Percentiles rank a stretch among this genome's conserved stretches.
phyloP scores from a whole-genome alignment of 2,888 invertebrate species.

The Linhomoeus sp. region DNA sequence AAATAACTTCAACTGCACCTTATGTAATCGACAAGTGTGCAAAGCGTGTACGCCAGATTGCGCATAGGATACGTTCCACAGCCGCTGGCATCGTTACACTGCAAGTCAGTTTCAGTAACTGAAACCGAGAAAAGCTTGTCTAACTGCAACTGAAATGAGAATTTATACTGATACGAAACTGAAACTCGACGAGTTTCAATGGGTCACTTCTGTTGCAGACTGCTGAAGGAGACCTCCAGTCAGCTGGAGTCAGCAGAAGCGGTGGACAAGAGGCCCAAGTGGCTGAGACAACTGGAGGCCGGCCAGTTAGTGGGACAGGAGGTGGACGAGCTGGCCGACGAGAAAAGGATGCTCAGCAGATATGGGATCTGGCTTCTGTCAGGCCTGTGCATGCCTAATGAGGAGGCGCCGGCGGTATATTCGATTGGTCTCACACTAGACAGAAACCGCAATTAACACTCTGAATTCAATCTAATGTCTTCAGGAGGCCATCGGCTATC shows the following conservation, averaged over 20 bases:
- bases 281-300: constrained; percentile 26
- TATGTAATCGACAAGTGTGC: too few relatives aligned
- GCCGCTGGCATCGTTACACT: too few relatives aligned
- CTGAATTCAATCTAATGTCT: neutral
- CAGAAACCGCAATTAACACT: too few relatives aligned
- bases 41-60: too few relatives aligned
- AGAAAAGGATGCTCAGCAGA: constrained; percentile 65
- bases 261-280: constrained; percentile 17
- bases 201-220: too few relatives aligned
- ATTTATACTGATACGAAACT: too few relatives aligned
- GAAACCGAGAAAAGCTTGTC: too few relatives aligned
- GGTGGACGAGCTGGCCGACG: constrained; percentile 44
- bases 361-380: constrained; percentile 95
- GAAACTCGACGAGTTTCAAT: too few relatives aligned
- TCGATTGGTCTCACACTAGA: neutral
- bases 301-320: constrained; percentile 11
- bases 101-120: too few relatives aligned
- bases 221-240: constrained; percentile 46
- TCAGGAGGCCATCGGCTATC: constrained; percentile 50
- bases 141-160: too few relatives aligned
- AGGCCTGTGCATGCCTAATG: constrained; percentile 47
- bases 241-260: constrained; percentile 11
- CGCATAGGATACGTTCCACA: too few relatives aligned
- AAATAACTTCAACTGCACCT: too few relatives aligned
- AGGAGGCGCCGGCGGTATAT: constrained; percentile 32